Percentiles rank a stretch among this genome's conserved stretches.
These are phyloP conservation scores for Pseudopodoces humilis DNA, from an alignment of 2,113 vertebrate genomes.

Conservation along the genomic window DNA sequence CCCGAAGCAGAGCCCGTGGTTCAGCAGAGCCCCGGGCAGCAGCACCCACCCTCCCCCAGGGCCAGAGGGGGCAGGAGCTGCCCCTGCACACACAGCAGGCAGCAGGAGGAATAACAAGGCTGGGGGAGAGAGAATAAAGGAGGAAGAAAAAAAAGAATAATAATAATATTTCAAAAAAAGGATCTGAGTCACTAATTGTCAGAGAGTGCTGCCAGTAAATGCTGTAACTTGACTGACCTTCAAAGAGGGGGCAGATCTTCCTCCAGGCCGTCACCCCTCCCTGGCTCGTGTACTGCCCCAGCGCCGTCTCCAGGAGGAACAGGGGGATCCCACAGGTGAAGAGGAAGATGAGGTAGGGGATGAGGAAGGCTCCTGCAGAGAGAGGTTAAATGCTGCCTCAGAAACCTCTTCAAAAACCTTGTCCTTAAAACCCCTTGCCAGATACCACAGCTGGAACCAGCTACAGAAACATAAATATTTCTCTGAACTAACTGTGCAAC, in stretches of 20 bases:
- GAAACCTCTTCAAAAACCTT: neutral
- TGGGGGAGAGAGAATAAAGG: neutral
- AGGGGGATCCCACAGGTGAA: conserved; percentile 88
- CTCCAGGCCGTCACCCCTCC: conserved; percentile 90
- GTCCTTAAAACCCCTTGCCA: neutral
- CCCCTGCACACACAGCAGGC: neutral
- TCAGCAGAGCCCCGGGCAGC: neutral
- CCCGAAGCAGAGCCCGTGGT: neutral
- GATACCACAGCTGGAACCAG: neutral
- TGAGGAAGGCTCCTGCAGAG: conserved; percentile 86
- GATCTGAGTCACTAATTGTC: neutral
- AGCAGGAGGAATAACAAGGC: neutral
- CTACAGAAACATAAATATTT: neutral
- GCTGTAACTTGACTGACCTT: conserved; percentile 75
- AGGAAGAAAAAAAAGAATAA: neutral
- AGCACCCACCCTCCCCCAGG: neutral
- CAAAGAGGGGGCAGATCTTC: conserved; percentile 92
- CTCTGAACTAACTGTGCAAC: neutral
- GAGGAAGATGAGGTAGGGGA: conserved; percentile 91
- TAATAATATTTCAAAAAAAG: neutral
- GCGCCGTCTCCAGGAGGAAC: conserved; percentile 88
- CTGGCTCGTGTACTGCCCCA: conserved; percentile 93
- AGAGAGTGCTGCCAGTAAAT: neutral
- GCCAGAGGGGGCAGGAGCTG: neutral
- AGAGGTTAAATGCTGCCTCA: neutral